These are phyloP conservation scores for Macroramphosus scolopax DNA, from an alignment of 2,797 vertebrate species.

Conservation along the genomic window DNA sequence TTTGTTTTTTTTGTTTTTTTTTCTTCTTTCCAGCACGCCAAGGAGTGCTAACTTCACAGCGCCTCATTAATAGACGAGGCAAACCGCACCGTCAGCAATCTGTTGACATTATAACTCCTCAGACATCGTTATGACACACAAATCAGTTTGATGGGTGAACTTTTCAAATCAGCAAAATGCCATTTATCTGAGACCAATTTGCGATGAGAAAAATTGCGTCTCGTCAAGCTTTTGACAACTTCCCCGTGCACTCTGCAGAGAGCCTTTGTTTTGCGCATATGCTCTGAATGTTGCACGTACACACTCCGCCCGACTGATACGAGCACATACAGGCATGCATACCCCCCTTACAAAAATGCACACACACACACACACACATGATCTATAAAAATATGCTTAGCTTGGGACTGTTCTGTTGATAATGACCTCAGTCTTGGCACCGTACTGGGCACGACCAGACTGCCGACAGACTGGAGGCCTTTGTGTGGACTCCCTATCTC, in stretches of 20 bases:
- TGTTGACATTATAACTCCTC: constrained; percentile 61
- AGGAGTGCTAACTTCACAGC: constrained; percentile 36
- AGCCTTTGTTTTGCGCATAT: constrained; percentile 48
- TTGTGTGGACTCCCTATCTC: constrained; percentile 77
- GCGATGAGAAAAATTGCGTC: constrained; percentile 55
- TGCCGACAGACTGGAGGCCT: constrained; percentile 74
- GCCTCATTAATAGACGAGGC: constrained; percentile 52
- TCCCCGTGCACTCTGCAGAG: constrained; percentile 7
- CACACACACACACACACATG: constrained; percentile 46
- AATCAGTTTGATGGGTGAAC: constrained; percentile 69
- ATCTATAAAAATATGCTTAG: constrained; percentile 75
- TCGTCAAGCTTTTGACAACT: constrained; percentile 34
- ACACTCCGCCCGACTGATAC: constrained; percentile 33
- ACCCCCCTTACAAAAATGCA: constrained; percentile 26
- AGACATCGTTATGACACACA: constrained; percentile 66
- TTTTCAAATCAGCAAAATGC: constrained; percentile 69
- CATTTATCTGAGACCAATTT: constrained; percentile 59
- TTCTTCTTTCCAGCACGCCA: constrained; percentile 28
- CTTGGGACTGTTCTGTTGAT: constrained; percentile 72
- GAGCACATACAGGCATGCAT: constrained; percentile 30
- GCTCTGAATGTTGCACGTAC: constrained; percentile 16
- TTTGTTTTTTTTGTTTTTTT: constrained; percentile 13
- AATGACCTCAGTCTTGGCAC: constrained; percentile 82
- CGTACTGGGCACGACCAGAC: constrained; percentile 69
- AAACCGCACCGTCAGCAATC: constrained; percentile 67